A percentile compares a stretch with the other conserved stretches of the same genome.
These are phyloP conservation scores for Melanotaenia nigrans DNA, from an alignment of 2,797 vertebrate genomes.

Conservation along the genomic window DNA sequence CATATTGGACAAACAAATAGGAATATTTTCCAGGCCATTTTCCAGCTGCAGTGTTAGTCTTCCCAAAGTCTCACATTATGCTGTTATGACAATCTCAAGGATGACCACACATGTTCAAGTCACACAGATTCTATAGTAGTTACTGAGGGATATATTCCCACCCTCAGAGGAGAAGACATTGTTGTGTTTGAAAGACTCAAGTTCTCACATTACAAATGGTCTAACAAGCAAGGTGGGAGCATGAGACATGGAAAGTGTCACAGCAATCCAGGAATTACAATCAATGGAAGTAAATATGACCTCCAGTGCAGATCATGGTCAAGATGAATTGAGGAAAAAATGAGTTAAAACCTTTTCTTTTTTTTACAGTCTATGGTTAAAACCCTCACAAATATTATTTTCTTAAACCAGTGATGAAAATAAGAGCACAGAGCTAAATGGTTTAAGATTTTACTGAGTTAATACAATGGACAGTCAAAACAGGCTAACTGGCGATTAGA, in stretches of 20 bases:
- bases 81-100: slow-evolving; percentile 26
- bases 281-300: slow-evolving; percentile 37
- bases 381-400: background rate
- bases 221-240: slow-evolving; percentile 46
- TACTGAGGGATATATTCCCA: slow-evolving; percentile 22
- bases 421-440: background rate
- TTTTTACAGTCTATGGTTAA: no score
- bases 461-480: background rate
- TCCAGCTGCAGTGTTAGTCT: slow-evolving; percentile 10
- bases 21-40: slow-evolving; percentile 3
- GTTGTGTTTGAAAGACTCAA: slow-evolving; percentile 55
- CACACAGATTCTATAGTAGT: slow-evolving; percentile 20
- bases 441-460: background rate
- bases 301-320: slow-evolving; percentile 3
- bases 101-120: slow-evolving; percentile 23
- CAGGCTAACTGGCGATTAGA: background rate
- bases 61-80: slow-evolving; percentile 17
- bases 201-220: slow-evolving; percentile 68
- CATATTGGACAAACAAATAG: slow-evolving; percentile 4
- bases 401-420: background rate
- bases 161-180: slow-evolving; percentile 51
- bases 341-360: background rate
- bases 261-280: slow-evolving; percentile 26
- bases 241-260: slow-evolving; percentile 54
- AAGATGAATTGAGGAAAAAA: slow-evolving; percentile 1